Conservation (phyloP, 2,113 vertebrate species). For the Solea solea region DNA sequence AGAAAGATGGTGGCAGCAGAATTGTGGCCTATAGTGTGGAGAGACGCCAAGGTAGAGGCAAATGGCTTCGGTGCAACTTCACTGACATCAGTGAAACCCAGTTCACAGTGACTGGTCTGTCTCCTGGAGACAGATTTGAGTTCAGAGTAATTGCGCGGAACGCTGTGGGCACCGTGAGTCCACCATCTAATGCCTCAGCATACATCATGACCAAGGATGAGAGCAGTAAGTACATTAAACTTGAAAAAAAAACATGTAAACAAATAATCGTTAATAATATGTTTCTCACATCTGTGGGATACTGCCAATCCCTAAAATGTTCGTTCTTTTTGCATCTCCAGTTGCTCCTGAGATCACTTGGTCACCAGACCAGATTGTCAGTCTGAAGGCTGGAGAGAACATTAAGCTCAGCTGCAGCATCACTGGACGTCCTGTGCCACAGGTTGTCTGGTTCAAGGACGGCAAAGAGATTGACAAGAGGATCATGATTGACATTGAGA, state of each 20-base stretch:
- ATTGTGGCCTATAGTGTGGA: conserved; percentile 97
- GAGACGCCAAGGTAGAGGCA: conserved; percentile 90
- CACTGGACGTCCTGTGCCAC: conserved; percentile 92
- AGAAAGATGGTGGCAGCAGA: conserved; percentile 94
- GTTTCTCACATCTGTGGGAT: neutral
- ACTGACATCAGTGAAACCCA: conserved; percentile 94
- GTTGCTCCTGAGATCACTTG: conserved; percentile 94
- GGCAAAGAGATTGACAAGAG: conserved; percentile 93
- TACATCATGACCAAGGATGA: conserved; percentile 98
- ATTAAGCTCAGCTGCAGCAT: conserved; percentile 89
- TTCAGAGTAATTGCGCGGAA: conserved; percentile 98
- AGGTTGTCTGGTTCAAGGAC: conserved; percentile 93
- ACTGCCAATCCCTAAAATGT: neutral
- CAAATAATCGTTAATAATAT: neutral
- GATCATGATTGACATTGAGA: conserved; percentile 85
- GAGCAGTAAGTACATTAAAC: conserved; percentile 84
- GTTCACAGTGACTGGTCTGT: conserved; percentile 92
- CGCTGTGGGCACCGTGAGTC: conserved; percentile 95
- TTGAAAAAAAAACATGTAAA: neutral
- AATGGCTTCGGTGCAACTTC: conserved; percentile 97
- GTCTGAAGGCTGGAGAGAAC: conserved; percentile 92
- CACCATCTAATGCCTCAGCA: conserved; percentile 96
- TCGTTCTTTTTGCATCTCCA: conserved; percentile 67
- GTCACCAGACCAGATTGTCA: conserved; percentile 87
- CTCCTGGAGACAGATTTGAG: conserved; percentile 93